Evolutionary conservation across 2,113 vertebrate species (phyloP), one percentile per base, ranked within the genome.

Genomic region (Tauraco erythrolophus): DNA sequence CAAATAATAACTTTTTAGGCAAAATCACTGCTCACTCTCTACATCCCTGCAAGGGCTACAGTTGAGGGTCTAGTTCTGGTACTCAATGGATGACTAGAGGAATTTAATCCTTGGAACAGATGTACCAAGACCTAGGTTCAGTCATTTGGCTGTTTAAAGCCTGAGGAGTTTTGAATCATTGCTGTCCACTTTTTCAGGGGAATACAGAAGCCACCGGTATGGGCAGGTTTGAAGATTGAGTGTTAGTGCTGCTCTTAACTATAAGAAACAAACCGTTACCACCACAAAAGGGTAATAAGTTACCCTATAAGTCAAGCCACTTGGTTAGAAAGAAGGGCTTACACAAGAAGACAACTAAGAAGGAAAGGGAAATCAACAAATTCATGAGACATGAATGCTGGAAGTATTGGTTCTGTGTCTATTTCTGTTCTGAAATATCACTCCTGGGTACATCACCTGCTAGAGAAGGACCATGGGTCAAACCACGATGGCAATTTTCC

Each of bases 181-280:
- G 2, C 7, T 5, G 6, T 62, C 21, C 19, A 33, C 14, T 35
- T 82, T 87, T 82, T 64, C 68, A 61, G 33, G 12, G 5, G 23
- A 71, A 19, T 51, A 28, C 12, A 46, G 30, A 93, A 71, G 9
- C 3, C 48, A 48, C 4, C 78, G 18, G 1, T 21, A 28, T 9
- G 50, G 46, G 28, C 9, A 51, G 24, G 21, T 4, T 39, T 80
- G 33, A 72, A 92, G 65, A 31, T 0, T 27, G 19, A 21, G 7
- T 22, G 7, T 82, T 78, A 64, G 18, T 70, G 9, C 4, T 54
- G 37, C 19, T 69, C 39, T 85, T 9, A 2, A 10, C 6, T 72
- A 4, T 4, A 19, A 19, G 23, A 83, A 88, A 51, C 2, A 64
- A 61, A 25, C 0, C 0, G 0, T 72, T 9, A 31, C 3, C 25